Evolutionary conservation across 2,797 vertebrate species (phyloP).

Genomic region (Siniperca obscura): DNA sequence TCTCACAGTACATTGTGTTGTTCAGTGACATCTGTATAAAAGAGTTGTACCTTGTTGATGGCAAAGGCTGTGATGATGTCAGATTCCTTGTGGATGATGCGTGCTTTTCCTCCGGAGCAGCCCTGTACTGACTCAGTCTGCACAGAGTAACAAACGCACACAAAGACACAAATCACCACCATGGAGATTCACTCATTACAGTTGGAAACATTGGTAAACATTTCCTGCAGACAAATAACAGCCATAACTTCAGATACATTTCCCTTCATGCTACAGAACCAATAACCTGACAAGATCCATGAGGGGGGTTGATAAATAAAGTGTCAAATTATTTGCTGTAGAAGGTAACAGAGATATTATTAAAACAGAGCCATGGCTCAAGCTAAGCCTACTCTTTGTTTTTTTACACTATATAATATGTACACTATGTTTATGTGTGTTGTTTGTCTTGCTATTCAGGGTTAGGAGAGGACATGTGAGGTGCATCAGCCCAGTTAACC

Average conservation of each 20-base stretch:
- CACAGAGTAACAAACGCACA: constrained; percentile 34
- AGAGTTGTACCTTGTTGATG: constrained; percentile 92
- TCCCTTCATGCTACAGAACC: constrained; percentile 44
- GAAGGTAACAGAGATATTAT: constrained; percentile 17
- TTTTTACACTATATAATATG: constrained; percentile 15
- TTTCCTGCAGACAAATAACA: constrained; percentile 51
- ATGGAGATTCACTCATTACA: constrained; percentile 36
- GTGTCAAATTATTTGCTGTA: constrained; percentile 34
- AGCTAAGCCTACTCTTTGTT: constrained; percentile 20
- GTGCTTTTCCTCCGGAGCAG: constrained; percentile 90
- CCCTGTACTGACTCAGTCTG: constrained; percentile 91
- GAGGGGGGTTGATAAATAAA: constrained; percentile 37
- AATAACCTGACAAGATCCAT: constrained; percentile 41
- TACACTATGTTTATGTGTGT: constrained; percentile 16
- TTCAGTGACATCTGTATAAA: constrained; percentile 25
- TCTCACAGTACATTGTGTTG: neutral
- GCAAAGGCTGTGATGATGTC: constrained; percentile 99
- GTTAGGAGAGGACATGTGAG: constrained; percentile 41
- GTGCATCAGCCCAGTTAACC: constrained; percentile 44
- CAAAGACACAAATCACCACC: constrained; percentile 25
- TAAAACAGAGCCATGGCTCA: neutral
- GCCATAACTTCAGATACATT: constrained; percentile 44
- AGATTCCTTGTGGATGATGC: constrained; percentile 98
- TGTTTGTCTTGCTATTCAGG: constrained; percentile 32
- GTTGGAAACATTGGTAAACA: constrained; percentile 37